Base-by-base conservation (phyloP, 2,113 vertebrate species). In the Formicarius rufipectus region DNA sequence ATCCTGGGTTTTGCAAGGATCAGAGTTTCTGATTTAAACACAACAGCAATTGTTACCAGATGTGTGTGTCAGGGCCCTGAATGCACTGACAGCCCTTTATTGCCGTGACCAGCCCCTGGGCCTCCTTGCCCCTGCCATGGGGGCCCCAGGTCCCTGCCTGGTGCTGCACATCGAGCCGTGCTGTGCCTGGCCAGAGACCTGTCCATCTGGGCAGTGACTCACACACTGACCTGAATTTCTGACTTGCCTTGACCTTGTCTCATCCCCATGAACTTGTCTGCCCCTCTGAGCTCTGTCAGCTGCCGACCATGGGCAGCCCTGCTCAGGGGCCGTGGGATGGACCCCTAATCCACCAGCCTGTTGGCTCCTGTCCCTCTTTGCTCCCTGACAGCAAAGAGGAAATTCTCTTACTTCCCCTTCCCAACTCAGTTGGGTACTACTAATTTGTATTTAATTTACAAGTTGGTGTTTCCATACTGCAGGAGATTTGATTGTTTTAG, bases 31-130 rank as follows among this genome's bases (percentile, higher is more conserved):
- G 89, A 82, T 78, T 96, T 58, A 94, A 94, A 79, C 81, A 50
- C 35, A 60, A 52, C 37, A 95, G 83, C 89, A 92, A 95, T 94
- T 84, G 78, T 76, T 92, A 81, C 89, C 95, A 97, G 93, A 92
- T 93, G 94, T 96, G 84, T 16, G 3, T 1, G 30, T 67, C 59
- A 5, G 72, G 66, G 73, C 64, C 47, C 55, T 60, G 86, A 92
- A 30, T n/a, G 47, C 69, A 81, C 52, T 67, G 91, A 93, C 93
- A 92, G 68, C 64, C 40, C 31, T 66, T 63, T 86, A 92, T 28
- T 74, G 72, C 55, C 17, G 3, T 0, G 4, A 15, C 45, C 79
- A 69, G 20, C 21, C 40, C 9, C 15, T 8, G 24, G 42, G 44
- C 13, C 69, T 66, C 40, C 22, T 49, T 56, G 62, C 47, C 62